Evolutionary conservation across 1,140 invertebrate genomes (phyloP).

Genomic region (Papilio aristodemus): DNA sequence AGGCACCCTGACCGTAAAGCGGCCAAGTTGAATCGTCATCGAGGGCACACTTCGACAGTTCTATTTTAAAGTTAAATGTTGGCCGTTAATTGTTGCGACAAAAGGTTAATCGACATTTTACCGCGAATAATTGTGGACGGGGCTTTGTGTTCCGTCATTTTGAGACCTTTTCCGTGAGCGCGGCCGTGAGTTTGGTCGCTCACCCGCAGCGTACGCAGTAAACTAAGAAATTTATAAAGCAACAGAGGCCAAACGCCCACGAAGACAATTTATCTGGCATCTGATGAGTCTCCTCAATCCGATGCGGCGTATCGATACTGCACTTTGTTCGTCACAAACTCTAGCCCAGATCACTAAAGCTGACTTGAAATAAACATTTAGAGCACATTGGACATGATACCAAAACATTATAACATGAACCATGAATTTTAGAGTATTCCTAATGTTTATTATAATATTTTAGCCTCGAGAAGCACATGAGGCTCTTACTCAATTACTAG

Average conservation of each 20-base stretch:
- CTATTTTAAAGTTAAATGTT: conserved; percentile 61
- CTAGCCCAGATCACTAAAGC: background rate
- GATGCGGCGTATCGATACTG: conserved; percentile 17
- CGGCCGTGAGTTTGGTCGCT: conserved; percentile 68
- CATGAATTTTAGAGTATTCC: background rate
- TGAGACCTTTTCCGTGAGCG: conserved; percentile 45
- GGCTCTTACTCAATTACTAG: no score
- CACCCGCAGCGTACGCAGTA: conserved; percentile 57
- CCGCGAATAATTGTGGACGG: conserved; percentile 60
- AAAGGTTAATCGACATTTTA: conserved; percentile 72
- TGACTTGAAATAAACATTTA: conserved; percentile 20
- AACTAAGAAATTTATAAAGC: conserved; percentile 62
- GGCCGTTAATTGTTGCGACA: conserved; percentile 64
- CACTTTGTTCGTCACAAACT: conserved; percentile 22
- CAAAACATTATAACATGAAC: background rate
- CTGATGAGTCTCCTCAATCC: conserved; percentile 44
- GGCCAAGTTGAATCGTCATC: conserved; percentile 56
- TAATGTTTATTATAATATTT: background rate
- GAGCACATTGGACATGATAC: background rate
- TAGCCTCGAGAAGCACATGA: no score
- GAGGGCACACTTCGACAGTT: conserved; percentile 49
- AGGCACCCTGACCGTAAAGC: conserved; percentile 57
- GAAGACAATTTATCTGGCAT: conserved; percentile 52
- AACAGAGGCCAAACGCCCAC: conserved; percentile 56
- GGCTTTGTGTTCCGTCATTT: conserved; percentile 54